Evolutionary conservation across 2,888 invertebrate species (phyloP).

Genomic region (Sericinus montela): DNA sequence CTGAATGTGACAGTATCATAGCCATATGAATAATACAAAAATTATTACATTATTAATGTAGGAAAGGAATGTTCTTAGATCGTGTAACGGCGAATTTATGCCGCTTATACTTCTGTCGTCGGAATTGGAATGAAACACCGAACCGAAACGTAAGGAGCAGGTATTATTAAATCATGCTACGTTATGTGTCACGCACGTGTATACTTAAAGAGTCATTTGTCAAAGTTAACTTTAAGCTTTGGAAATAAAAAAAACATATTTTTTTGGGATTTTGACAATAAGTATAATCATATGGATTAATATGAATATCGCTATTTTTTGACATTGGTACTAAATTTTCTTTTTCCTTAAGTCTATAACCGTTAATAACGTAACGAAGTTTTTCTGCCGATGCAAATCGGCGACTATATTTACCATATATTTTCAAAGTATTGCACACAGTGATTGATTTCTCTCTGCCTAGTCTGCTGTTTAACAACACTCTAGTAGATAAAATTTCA

Average conservation of each 20-base stretch:
- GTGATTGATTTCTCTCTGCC: too few relatives aligned
- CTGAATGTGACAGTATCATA: conserved; percentile 7
- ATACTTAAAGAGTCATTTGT: conserved; percentile 18
- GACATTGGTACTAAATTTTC: too few relatives aligned
- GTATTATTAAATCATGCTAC: conserved; percentile 35
- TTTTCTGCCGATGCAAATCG: too few relatives aligned
- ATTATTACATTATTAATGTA: conserved; percentile 20
- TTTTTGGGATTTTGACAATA: too few relatives aligned
- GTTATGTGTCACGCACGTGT: conserved; percentile 23
- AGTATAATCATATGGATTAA: too few relatives aligned
- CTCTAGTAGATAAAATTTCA: too few relatives aligned
- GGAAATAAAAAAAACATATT: background rate
- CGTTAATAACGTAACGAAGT: too few relatives aligned
- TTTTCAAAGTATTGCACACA: too few relatives aligned
- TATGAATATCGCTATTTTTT: too few relatives aligned
- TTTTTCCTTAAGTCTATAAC: too few relatives aligned
- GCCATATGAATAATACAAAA: conserved; percentile 17
- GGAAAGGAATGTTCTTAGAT: conserved; percentile 18
- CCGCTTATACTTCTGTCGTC: conserved; percentile 14
- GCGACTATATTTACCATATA: too few relatives aligned
- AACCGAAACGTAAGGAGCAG: conserved; percentile 29
- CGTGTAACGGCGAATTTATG: conserved; percentile 15
- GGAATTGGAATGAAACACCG: conserved; percentile 24
- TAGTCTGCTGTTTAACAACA: too few relatives aligned
- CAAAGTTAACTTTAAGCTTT: conserved; percentile 4